Base-by-base conservation (phyloP, 2,797 vertebrate species). In the Knipowitschia caucasica region DNA sequence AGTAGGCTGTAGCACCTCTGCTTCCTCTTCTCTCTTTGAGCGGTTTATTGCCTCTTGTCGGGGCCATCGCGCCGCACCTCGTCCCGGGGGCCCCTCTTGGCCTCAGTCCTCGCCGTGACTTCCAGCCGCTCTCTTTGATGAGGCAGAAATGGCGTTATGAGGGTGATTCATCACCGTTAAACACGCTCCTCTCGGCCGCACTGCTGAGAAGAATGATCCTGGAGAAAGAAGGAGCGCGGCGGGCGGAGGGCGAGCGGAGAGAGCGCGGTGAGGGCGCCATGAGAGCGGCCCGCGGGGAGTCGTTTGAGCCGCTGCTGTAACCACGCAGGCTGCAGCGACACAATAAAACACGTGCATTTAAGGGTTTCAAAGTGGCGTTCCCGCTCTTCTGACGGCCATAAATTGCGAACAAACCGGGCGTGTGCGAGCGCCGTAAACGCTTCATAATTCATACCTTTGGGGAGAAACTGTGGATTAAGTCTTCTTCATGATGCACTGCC, bases 81-180 rank as follows among this genome's bases (percentile, higher is more conserved):
- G 10, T 55, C 63, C 46, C 11, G 45, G 89, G 88, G 88, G 82
- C 86, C 67, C 54, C 73, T 77, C 26, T 75, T 83, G 80, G 81
- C 74, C 80, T 80, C 83, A 88, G 82, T 81, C 85, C 67, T 81
- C 60, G 71, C 67, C 67, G 67, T 63, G 25, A 81, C 82, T 86
- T 85, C 81, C 80, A 69, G 84, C 88, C 80, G 70, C 82, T 72
- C 67, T 75, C n/a, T 91, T 74, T 83, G 78, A 84, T 82, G 63
- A 73, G 69, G n/a, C 20, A 24, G n/a, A 59, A 64, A 61, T 36
- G 14, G 51, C 80, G 94, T 96, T 97, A 97, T 98, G 94, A 91
- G 92, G 91, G 94, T 93, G 92, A 98, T 98, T 95, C 93, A 98
- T 98, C 95, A 97, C 92, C 87, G 88, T 92, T 92, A 94, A 95